Evolutionary conservation across 2,888 invertebrate genomes (phyloP).

Genomic region (Acronicta aceris): DNA sequence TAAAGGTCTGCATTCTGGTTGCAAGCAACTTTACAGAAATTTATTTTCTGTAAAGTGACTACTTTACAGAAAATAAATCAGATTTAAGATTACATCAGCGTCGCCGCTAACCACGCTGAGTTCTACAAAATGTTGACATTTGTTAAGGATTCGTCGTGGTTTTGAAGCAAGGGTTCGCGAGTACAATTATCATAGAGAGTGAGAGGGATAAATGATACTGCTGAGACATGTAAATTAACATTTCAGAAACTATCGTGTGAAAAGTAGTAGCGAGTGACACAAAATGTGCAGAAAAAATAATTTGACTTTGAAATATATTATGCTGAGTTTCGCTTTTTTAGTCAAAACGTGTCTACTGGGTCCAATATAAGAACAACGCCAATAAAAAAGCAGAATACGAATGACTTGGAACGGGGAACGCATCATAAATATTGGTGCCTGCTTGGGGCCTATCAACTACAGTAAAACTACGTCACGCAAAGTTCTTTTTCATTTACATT

Average conservation of each 20-base stretch:
- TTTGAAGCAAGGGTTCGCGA: no score
- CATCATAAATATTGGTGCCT: slow-evolving; percentile 54
- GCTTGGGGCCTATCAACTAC: slow-evolving; percentile 45
- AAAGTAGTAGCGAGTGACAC: background rate
- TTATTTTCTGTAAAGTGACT: no score
- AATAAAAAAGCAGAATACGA: slow-evolving; percentile 44
- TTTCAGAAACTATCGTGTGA: background rate
- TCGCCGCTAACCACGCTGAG: no score
- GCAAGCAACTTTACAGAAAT: no score
- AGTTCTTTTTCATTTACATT: slow-evolving; percentile 1
- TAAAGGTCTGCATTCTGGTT: no score
- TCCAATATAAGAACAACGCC: slow-evolving; percentile 17
- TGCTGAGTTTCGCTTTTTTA: background rate
- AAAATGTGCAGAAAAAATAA: background rate
- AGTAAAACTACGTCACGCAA: slow-evolving; percentile 59
- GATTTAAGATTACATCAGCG: no score
- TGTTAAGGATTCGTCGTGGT: no score
- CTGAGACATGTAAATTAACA: no score
- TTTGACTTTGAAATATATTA: slow-evolving; percentile 6
- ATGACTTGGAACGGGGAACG: slow-evolving; percentile 55
- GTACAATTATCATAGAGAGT: no score
- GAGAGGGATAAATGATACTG: background rate
- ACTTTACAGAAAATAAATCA: no score
- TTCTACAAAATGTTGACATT: background rate
- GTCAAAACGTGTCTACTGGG: slow-evolving; percentile 7